Percentiles rank a stretch among this genome's conserved stretches.
Conservation (phyloP, 1,140 invertebrate genomes). For the Melanaphis sacchari region DNA sequence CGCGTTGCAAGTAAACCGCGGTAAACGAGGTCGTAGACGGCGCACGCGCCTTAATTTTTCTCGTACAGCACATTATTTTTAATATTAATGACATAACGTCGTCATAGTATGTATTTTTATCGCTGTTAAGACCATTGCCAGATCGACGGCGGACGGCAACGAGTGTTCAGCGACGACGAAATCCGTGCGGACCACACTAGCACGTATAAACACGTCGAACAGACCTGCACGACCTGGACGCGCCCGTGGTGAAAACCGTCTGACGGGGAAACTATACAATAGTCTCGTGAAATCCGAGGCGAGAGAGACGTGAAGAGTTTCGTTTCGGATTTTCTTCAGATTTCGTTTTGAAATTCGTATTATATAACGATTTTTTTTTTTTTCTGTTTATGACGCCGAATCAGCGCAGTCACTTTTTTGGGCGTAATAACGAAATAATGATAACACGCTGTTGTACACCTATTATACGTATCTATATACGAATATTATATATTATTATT, state of each 20-base stretch:
- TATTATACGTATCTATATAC: no score
- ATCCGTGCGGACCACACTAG: not conserved
- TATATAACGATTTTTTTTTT: not conserved
- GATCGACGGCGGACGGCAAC: not conserved
- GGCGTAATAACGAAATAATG: no score
- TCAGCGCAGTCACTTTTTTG: no score
- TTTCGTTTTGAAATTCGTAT: not conserved
- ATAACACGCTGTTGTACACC: no score
- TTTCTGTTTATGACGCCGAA: no score
- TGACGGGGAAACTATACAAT: not conserved
- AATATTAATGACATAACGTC: not conserved
- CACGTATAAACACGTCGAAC: not conserved
- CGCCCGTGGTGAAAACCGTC: not conserved
- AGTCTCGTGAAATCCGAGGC: not conserved
- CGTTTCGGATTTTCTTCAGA: not conserved
- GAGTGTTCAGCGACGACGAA: not conserved
- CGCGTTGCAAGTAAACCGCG: not conserved
- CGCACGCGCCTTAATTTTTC: not conserved
- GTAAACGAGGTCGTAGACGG: not conserved
- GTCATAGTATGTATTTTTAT: not conserved
- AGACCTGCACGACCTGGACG: not conserved
- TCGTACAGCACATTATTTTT: not conserved
- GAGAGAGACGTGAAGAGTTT: not conserved
- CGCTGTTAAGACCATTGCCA: not conserved
- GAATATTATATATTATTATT: no score